phyloP scores from a whole-genome alignment of 2,113 vertebrate genomes.

The Urocitellus parryii region DNA sequence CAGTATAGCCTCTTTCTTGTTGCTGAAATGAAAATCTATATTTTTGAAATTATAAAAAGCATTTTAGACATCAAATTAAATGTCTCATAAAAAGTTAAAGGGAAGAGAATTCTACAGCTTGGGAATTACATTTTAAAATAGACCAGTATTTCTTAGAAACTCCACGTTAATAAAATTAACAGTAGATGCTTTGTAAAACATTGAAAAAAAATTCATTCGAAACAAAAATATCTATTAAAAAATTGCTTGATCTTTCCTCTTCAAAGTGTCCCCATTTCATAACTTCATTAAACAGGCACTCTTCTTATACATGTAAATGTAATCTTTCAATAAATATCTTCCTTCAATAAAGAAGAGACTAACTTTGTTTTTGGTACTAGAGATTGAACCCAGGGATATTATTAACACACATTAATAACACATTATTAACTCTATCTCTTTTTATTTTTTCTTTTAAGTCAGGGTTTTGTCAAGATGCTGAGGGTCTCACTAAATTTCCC shows the following conservation, averaged over 20 bases:
- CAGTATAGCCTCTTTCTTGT: conserved; percentile 22
- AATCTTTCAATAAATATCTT: conserved; percentile 34
- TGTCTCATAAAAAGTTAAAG: conserved; percentile 26
- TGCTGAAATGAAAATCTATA: conserved; percentile 39
- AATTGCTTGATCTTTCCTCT: background rate
- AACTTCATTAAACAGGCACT: background rate
- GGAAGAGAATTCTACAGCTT: background rate
- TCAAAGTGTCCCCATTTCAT: conserved; percentile 20
- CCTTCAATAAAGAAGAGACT: background rate
- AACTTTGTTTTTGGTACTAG: too few species aligned
- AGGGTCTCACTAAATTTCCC: too few species aligned
- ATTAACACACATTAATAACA: too few species aligned
- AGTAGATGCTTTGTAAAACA: conserved; percentile 35
- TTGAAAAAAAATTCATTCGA: background rate
- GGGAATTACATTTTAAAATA: background rate
- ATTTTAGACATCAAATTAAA: conserved; percentile 18
- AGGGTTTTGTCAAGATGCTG: too few species aligned
- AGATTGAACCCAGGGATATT: too few species aligned
- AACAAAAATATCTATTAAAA: background rate
- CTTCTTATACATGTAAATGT: background rate
- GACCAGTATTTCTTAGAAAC: conserved; percentile 10
- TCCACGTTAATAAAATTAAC: background rate
- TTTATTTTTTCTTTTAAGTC: too few species aligned
- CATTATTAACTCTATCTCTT: too few species aligned
- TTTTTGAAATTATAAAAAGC: conserved; percentile 20